phyloP scores from a whole-genome alignment of 1,140 invertebrate species.

The Calliopsis andreniformis region DNA sequence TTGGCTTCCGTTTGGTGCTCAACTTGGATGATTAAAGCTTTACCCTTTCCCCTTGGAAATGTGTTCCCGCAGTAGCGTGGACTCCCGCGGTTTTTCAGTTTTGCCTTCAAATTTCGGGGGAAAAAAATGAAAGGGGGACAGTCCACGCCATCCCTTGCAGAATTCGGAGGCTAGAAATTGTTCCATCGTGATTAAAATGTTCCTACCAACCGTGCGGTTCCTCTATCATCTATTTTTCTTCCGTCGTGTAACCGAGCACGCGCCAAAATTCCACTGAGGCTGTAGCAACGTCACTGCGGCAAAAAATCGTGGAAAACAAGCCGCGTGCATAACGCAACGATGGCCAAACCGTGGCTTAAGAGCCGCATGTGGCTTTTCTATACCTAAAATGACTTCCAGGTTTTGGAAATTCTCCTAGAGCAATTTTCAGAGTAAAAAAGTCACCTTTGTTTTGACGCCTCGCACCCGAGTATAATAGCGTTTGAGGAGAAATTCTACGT shows the following conservation, averaged over 20 bases:
- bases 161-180: constrained; percentile 23
- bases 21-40: constrained; percentile 34
- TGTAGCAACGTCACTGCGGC: neutral
- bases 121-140: neutral
- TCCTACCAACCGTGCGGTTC: neutral
- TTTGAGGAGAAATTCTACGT: no score
- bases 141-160: constrained; percentile 10
- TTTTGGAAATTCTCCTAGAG: no score
- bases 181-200: constrained; percentile 47
- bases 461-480: no score
- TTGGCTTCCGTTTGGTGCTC: neutral
- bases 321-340: no score
- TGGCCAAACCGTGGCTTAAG: no score
- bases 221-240: neutral
- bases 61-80: no score
- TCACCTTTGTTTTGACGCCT: no score
- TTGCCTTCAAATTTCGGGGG: constrained; percentile 12
- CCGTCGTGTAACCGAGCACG: neutral
- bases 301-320: neutral
- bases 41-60: neutral
- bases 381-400: no score
- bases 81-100: constrained; percentile 2
- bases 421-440: no score
- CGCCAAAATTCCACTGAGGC: neutral
- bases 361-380: no score